Evolutionary conservation across 2,797 vertebrate species (phyloP), one percentile per base, ranked within the genome.

Genomic region (Tarsius wallacei): DNA sequence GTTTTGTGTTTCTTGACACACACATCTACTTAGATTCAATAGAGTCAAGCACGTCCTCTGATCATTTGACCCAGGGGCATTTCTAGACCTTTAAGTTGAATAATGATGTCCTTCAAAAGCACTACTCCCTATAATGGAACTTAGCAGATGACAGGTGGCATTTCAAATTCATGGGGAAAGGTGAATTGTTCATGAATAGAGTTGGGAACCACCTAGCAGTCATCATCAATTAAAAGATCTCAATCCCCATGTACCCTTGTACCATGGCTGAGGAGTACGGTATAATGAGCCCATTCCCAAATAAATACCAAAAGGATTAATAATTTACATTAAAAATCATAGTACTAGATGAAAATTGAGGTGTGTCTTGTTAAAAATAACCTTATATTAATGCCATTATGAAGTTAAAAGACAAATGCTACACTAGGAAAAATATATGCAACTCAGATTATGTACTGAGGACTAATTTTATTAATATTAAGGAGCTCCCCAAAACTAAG

Each of bases 81-180:
- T 91, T 95, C 42, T 85, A n/a, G 42, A 33, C 84, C 8, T 85
- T 22, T 91, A 77, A 91, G 90, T 14, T 86, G 55, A 66, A 92
- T 28, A 92, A 87, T 84, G 26, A 92, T 84, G 26, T n/a, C 9
- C 31, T 86, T 64, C 70, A 86, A 90, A 78, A 86, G 11, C 26
- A 76, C 16, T 74, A 55, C 31, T 36, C 10, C 63, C 24, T 66
- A 22, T 36, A 76, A 55, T 31, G 17, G 12, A 83, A 61, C 59
- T 78, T 91, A 87, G n/a, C 70, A 85, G 53, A 31, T 59, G 55
- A 63, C 11, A 66, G 22, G 19, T 86, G 66, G 42, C 61, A 76
- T 91, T 95, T 94, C 17, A 81, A 47, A 77, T 91, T 84, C 55
- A 24, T 42, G 55, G 49, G n/a, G 28, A 70, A 87, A 95, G 4